Evolutionary conservation across 2,888 invertebrate genomes (phyloP).

Genomic region (Erpobdella octoculata): DNA sequence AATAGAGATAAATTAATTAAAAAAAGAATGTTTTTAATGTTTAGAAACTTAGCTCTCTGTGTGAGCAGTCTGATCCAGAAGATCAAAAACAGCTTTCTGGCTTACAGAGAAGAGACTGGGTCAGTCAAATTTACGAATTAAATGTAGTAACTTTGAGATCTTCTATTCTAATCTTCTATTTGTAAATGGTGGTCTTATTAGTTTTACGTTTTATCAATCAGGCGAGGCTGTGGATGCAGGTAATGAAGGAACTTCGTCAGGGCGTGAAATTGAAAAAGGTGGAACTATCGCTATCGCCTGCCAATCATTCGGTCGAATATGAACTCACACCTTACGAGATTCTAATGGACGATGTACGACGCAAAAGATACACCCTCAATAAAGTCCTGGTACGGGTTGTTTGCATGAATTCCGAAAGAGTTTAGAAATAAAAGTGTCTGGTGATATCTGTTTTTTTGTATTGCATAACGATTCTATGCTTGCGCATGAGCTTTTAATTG

Average conservation of each 20-base stretch:
- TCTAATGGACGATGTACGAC: conserved; percentile 87
- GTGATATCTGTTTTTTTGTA: not conserved
- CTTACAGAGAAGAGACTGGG: conserved; percentile 83
- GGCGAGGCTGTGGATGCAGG: conserved; percentile 70
- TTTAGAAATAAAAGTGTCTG: no score
- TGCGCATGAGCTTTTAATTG: not conserved
- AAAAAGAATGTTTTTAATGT: no score
- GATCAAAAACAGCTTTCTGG: conserved; percentile 59
- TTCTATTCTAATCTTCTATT: not conserved
- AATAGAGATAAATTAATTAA: no score
- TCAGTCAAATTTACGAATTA: conserved; percentile 53
- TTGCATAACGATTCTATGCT: not conserved
- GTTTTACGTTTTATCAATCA: no score
- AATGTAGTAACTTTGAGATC: no score
- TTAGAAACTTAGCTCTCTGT: not conserved
- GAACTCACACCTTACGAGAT: conserved; percentile 92
- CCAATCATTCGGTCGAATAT: conserved; percentile 68
- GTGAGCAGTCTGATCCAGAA: not conserved
- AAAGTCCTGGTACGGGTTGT: conserved; percentile 57
- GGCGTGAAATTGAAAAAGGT: conserved; percentile 88
- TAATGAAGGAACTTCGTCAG: conserved; percentile 79
- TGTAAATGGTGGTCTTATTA: not conserved
- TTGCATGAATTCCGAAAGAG: no score
- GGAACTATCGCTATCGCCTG: conserved; percentile 52
- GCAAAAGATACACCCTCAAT: conserved; percentile 76